Evolutionary conservation across 35 echinoderm and acorn worm genomes (phyloP).

Genomic region (Apostichopus parvimensis): DNA sequence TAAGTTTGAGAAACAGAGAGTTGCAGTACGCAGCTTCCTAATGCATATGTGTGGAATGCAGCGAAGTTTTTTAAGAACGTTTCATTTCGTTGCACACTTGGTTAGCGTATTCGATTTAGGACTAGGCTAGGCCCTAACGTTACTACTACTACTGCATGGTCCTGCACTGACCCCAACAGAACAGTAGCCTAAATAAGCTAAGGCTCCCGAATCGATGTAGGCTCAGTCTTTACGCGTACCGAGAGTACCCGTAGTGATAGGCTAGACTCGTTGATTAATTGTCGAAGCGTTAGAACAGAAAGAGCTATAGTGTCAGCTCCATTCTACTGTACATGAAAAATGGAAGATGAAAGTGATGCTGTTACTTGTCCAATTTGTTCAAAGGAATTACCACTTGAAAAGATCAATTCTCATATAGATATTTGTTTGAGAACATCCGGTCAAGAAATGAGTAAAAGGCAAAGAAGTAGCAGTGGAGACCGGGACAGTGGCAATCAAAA

Average conservation of each 20-base stretch:
- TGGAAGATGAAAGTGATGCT: neutral
- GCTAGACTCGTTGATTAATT: neutral
- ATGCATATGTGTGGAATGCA: neutral
- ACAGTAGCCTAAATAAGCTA: too few species aligned
- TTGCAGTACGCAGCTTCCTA: neutral
- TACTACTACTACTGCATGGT: too few species aligned
- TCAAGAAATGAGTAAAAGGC: neutral
- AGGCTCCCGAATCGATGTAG: too few species aligned
- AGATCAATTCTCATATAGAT: slow-evolving; percentile 47
- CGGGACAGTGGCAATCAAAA: neutral
- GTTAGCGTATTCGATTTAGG: too few species aligned
- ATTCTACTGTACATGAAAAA: neutral
- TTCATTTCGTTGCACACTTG: too few species aligned
- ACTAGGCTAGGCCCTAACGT: too few species aligned
- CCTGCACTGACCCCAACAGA: too few species aligned
- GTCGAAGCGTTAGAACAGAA: too few species aligned
- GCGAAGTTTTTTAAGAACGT: neutral
- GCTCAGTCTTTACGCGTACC: neutral
- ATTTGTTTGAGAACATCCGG: slow-evolving; percentile 12
- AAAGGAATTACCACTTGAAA: slow-evolving; percentile 16
- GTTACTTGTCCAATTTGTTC: slow-evolving; percentile 50
- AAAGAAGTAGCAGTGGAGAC: too few species aligned
- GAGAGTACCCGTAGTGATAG: neutral
- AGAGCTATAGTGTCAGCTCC: neutral
- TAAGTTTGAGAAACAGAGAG: too few species aligned